These are phyloP conservation scores for Gyrodactylus bullatarudis DNA, from an alignment of 1,140 invertebrate genomes.

Conservation along the genomic window DNA sequence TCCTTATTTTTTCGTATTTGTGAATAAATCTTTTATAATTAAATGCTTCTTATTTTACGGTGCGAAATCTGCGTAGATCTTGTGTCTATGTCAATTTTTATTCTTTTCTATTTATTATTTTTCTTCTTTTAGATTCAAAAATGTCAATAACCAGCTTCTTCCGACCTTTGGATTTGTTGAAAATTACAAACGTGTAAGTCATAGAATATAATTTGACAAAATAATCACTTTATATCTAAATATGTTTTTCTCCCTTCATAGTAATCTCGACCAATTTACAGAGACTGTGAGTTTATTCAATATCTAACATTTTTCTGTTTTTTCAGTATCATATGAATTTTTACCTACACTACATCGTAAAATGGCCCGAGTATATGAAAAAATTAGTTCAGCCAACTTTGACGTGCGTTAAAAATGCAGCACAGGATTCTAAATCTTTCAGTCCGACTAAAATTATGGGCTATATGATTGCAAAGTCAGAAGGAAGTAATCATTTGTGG, in stretches of 20 bases:
- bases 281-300: slow-evolving; percentile 36
- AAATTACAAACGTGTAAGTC: slow-evolving; percentile 72
- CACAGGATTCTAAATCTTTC: slow-evolving; percentile 59
- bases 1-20: not conserved
- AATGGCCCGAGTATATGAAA: slow-evolving; percentile 91
- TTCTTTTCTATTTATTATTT: not conserved
- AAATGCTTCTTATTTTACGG: too few relatives aligned
- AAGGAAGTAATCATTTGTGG: slow-evolving; percentile 71
- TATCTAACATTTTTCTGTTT: slow-evolving; percentile 8
- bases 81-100: too few relatives aligned
- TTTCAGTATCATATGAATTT: slow-evolving; percentile 59
- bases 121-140: not conserved
- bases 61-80: too few relatives aligned
- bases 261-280: slow-evolving; percentile 72
- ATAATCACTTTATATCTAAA: not conserved
- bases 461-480: slow-evolving; percentile 94
- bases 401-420: not conserved
- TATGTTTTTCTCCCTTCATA: slow-evolving; percentile 21
- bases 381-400: not conserved
- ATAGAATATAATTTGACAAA: not conserved
- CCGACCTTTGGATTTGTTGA: slow-evolving; percentile 64
- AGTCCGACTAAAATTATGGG: slow-evolving; percentile 81
- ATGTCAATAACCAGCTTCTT: slow-evolving; percentile 23
- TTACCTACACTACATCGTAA: slow-evolving; percentile 79
- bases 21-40: not conserved